These are phyloP conservation scores for Anoplius nigerrimus DNA, from an alignment of 2,888 invertebrate species.

Conservation along the genomic window DNA sequence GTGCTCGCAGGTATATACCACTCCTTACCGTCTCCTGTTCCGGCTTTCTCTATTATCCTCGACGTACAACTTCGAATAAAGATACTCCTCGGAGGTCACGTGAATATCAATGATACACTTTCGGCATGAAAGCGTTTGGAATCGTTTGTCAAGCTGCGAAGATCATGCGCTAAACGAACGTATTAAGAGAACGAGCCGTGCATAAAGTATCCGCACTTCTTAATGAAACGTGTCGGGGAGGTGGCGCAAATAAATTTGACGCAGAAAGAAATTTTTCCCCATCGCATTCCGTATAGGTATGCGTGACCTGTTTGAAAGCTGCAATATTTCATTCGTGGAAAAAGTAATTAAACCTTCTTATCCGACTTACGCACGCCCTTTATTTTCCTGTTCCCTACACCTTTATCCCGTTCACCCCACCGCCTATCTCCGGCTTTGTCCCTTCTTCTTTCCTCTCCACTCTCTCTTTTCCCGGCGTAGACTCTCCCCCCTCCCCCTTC, in stretches of 20 bases:
- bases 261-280: neutral
- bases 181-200: too few species aligned
- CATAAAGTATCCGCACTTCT: too few species aligned
- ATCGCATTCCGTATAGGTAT: neutral
- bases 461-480: neutral
- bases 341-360: conserved; percentile 55
- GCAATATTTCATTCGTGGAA: conserved; percentile 49
- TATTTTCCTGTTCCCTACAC: conserved; percentile 13
- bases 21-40: too few species aligned
- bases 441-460: neutral
- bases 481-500: conserved; percentile 7
- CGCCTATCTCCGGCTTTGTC: neutral
- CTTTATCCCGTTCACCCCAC: conserved; percentile 15
- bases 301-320: conserved; percentile 22
- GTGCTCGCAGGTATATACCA: neutral
- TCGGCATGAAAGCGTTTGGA: too few species aligned
- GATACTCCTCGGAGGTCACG: too few species aligned
- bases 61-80: too few species aligned
- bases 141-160: too few species aligned
- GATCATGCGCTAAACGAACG: too few species aligned
- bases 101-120: too few species aligned
- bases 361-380: conserved; percentile 24
- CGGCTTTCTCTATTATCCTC: too few species aligned
- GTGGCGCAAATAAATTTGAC: conserved; percentile 10
- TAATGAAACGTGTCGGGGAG: conserved; percentile 9